Conservation (phyloP, 2,888 invertebrate genomes). For the Eupithecia vulgata region DNA sequence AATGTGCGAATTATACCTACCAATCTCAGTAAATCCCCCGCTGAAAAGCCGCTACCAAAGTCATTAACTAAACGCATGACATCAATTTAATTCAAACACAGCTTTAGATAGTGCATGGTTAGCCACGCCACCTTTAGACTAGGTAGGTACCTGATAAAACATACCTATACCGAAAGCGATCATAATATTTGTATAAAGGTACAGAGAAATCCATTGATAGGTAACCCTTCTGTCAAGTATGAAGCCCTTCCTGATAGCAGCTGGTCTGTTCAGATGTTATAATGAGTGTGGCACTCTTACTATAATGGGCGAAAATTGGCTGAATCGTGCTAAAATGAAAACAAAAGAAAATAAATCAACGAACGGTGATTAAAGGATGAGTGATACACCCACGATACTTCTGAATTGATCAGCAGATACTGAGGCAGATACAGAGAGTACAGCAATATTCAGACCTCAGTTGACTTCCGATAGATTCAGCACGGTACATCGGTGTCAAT, state of each 20-base stretch:
- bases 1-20: neutral
- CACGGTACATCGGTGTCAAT: no score
- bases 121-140: slow-evolving; percentile 20
- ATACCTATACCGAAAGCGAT: neutral
- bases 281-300: no score
- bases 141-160: slow-evolving; percentile 18
- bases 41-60: slow-evolving; percentile 30
- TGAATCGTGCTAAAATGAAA: no score
- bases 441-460: no score
- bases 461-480: no score
- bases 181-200: neutral
- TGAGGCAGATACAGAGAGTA: no score
- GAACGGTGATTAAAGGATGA: no score
- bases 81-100: slow-evolving; percentile 38
- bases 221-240: neutral
- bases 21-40: slow-evolving; percentile 12
- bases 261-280: no score
- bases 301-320: no score
- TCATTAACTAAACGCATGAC: slow-evolving; percentile 34
- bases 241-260: neutral
- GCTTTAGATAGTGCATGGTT: slow-evolving; percentile 45
- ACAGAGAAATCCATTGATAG: neutral
- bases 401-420: no score
- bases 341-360: no score
- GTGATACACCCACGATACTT: no score